Evolutionary conservation across 2,888 invertebrate species (phyloP), one percentile per base, ranked within the genome.

Genomic region (Pterostichus madidus): DNA sequence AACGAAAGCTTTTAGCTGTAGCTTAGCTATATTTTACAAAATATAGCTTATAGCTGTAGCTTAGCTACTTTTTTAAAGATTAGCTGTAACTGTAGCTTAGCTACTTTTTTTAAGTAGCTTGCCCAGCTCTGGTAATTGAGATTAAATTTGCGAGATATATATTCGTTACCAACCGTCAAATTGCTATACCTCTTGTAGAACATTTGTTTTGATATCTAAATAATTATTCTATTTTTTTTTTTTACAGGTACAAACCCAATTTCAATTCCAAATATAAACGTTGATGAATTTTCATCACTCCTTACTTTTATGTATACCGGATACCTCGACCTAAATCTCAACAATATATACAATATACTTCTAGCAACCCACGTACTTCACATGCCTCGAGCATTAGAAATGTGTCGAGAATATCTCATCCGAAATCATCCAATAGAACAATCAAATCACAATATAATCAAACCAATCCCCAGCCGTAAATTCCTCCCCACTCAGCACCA

Each of bases 271-370:
- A 93, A 92, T 87, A 91, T 93, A 4, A 92, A 92, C 83, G 90
- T 92, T 0, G 92, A 93, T 86, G 92, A 93, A 84, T 95, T 95
- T 88, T 93, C 94, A 0, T 93, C 94, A 0, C 89, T 95, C 5
- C 89, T 95, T 46, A 93, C 94, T 24, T 95, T 94, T 90, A 95
- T 95, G 94, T 95, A 95, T 89, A 94, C 95, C 5, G 95, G 95
- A 24, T 93, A 92, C 85, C 89, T 95, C 86, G 94, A 94, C 86
- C 90, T 95, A 32, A 94, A 93, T 85, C 90, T 93, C 84, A 92
- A 93, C 83, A 95, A 95, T 89, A 94, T 95, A 85, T 94, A 95
- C 89, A 93, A 93, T 85, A 93, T 95, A 59, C 89, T 95, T 8
- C 88, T 95, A 84, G 95, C 95, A 5, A 94, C 95, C 8, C 94